Base-by-base conservation (phyloP, 2,888 invertebrate genomes). In the Eremobia ochroleuca region DNA sequence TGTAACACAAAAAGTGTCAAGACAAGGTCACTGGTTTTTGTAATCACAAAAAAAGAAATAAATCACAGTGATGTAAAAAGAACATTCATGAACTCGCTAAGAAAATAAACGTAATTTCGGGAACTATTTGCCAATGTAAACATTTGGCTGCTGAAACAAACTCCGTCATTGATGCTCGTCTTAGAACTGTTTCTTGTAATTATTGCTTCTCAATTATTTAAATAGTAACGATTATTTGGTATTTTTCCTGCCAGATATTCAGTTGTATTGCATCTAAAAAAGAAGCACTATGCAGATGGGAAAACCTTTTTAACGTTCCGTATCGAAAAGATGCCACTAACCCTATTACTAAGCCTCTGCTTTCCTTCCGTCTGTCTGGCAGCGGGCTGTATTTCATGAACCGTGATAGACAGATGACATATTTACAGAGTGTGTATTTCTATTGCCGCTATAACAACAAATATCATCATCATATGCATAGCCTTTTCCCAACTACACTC, bases 81-180 rank as follows among this genome's bases (percentile, higher is more conserved):
- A 84, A 80, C 66, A 73, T 82, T 79, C 61, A 84, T 73, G 66
- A 79, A 82, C 85, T 73, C 65, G 4, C 37, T 37, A 70, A 31
- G 70, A 55, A 85, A 64, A 82, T 82, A 85, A 85, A 80, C 81
- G 66, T 70, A 70, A 62, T 74, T 74, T 83, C 55, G 46, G 64
- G 68, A 81, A 81, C 65, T 79, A 66, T 70, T 69, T 58, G 55
- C 73, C 69, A 71, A 62, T 55, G 34, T 68, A 74, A 74, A 85
- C 81, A 74, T 73, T 68, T 67, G 49, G 1, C 18, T 15, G 31
- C 34, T 85, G 52, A 65, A 72, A 52, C 65, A 40, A 66, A 65
- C 62, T 37, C 43, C 58, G 79, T 13, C 81, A 79, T 64, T 79
- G 79, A 79, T 79, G 67, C 49, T 64, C 62, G 46, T 76, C 43